Evolutionary conservation across 2,113 vertebrate genomes (phyloP).

Genomic region (Pelodiscus sinensis): DNA sequence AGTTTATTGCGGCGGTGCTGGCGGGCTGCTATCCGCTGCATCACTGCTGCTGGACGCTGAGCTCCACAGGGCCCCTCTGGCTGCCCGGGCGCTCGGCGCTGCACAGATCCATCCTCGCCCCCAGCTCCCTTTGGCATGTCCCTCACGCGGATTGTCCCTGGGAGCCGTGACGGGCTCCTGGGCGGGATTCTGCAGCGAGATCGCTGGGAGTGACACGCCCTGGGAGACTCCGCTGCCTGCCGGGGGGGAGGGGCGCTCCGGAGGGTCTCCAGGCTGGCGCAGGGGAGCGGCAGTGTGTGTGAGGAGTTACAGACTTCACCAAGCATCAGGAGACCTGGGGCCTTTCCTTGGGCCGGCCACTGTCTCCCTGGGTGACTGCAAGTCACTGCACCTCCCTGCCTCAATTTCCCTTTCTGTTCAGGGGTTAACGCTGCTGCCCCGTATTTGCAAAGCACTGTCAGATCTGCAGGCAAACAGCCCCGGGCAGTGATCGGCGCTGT

Average conservation of each 20-base stretch:
- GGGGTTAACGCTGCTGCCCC: not conserved
- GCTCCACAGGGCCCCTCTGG: not conserved
- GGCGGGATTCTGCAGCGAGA: too few species aligned
- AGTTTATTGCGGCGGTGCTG: not conserved
- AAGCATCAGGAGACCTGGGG: not conserved
- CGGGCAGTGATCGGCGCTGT: not conserved
- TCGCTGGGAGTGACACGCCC: too few species aligned
- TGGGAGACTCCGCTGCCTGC: too few species aligned
- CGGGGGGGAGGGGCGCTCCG: too few species aligned
- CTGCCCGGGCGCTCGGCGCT: not conserved
- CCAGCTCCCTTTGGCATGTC: not conserved
- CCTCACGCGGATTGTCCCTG: not conserved
- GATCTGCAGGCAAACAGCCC: not conserved
- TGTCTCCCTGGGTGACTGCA: not conserved
- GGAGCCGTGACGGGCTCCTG: not conserved
- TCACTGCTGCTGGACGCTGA: not conserved
- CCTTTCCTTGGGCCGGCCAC: not conserved
- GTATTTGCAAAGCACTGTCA: not conserved
- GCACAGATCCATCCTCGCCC: not conserved
- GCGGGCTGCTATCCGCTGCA: not conserved
- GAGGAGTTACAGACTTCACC: not conserved
- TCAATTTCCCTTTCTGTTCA: not conserved
- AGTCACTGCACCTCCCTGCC: not conserved
- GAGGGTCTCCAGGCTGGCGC: too few species aligned
- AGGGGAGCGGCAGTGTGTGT: not conserved